Evolutionary conservation across 2,888 invertebrate species (phyloP).

Genomic region (Xylocampa areola): DNA sequence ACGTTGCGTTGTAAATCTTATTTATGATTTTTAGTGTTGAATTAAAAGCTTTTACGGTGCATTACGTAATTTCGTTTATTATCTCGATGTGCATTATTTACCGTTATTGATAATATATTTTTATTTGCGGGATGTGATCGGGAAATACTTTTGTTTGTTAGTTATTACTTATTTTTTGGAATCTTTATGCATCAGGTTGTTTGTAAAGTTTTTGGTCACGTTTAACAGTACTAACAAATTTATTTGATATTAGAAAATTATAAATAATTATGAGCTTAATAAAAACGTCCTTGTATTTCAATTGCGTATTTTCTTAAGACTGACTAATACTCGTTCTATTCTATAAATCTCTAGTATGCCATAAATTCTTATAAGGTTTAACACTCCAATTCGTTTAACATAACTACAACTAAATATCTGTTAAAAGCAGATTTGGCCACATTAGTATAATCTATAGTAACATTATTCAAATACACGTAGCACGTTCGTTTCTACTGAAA

Average conservation of each 20-base stretch:
- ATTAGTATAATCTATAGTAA: constrained; percentile 49
- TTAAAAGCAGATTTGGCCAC: constrained; percentile 43
- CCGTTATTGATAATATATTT: constrained; percentile 46
- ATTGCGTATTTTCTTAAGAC: not conserved
- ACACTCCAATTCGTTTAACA: constrained; percentile 13
- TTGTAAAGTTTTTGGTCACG: too few relatives aligned
- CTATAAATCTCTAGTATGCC: constrained; percentile 15
- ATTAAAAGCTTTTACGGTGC: constrained; percentile 59
- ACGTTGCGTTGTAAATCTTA: constrained; percentile 53
- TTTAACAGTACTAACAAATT: too few relatives aligned
- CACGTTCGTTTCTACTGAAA: constrained; percentile 46
- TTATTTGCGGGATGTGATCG: constrained; percentile 20
- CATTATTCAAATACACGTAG: constrained; percentile 56
- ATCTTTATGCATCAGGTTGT: too few relatives aligned
- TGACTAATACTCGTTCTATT: not conserved
- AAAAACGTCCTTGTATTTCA: not conserved
- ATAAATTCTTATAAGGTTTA: constrained; percentile 21
- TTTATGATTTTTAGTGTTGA: constrained; percentile 60
- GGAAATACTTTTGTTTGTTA: constrained; percentile 12
- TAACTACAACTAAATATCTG: constrained; percentile 25
- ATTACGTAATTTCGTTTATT: constrained; percentile 56
- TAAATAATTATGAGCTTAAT: too few relatives aligned
- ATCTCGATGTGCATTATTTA: constrained; percentile 44
- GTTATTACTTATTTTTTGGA: not conserved
- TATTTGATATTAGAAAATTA: too few relatives aligned